A percentile compares a stretch with the other conserved stretches of the same genome.
Evolutionary conservation across 2,797 vertebrate species (phyloP).

Genomic region (Natrix natrix): DNA sequence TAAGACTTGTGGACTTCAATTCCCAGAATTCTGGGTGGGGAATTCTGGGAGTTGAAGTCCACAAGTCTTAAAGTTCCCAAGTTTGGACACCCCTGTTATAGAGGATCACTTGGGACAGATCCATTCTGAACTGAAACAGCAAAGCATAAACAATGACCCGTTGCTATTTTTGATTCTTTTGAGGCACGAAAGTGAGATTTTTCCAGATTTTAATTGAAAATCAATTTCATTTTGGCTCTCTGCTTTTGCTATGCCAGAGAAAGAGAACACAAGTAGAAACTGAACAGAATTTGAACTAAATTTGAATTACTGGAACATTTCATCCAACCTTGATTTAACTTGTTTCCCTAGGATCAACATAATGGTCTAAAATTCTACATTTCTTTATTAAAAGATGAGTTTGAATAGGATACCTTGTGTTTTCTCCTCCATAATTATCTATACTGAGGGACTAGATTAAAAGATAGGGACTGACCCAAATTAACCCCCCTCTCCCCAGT

Average conservation of each 20-base stretch:
- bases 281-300: neutral
- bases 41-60: no score
- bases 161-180: neutral
- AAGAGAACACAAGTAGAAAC: neutral
- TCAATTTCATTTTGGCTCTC: neutral
- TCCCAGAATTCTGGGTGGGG: no score
- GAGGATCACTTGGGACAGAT: neutral
- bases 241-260: neutral
- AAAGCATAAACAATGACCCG: neutral
- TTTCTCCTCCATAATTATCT: neutral
- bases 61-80: no score
- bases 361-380: neutral
- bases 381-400: neutral
- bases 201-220: neutral
- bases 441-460: neutral
- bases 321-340: neutral
- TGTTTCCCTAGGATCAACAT: neutral
- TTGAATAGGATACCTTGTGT: neutral
- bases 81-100: no score
- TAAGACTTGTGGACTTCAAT: no score
- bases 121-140: neutral
- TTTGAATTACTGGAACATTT: neutral
- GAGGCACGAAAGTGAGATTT: neutral
- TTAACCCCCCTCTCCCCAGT: neutral
- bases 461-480: neutral